Evolutionary conservation across 2,888 invertebrate species (phyloP), one percentile per base, ranked within the genome.

Genomic region (Lamproptera curius): DNA sequence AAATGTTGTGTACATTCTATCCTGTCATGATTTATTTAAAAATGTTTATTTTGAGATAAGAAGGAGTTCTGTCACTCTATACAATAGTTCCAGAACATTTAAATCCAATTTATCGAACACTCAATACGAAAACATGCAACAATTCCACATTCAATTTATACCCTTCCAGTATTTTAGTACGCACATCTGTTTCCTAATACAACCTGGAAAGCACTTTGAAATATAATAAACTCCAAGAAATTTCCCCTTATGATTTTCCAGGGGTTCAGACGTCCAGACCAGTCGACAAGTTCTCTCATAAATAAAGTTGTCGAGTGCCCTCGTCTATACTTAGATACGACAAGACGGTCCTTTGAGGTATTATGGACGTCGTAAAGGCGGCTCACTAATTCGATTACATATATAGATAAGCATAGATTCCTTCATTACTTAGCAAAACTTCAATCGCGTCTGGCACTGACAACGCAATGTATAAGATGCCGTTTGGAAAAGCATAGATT

Each of bases 281-380:
- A 57, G 54, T 61, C 59, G 61, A 56, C 60, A 70, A 73, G 72
- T 72, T 73, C 70, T 54, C 72, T 75, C 75, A 73, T 76, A 79
- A 77, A 77, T 77, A 76, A 73, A 74, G 70, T 74, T 71, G 71
- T 67, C 56, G 57, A 74, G 73, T 54, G 65, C 60, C 52, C 75
- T 76, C 58, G 48, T 60, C 62, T 52, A 57, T 63, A 57, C 67
- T 68, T 63, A 62, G 66, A 68, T 64, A 62, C 63, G 62, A 65
- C 66, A 65, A 68, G 70, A 70, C 62, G 65, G 56, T 58, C 46
- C 51, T 48, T 46, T 49, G 42, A 43, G 50, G 43, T 42, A 52
- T 50, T 42, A 55, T 36, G 33, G 39, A 33, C 39, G 8, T n/a
- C 1, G 13, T 17, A 35, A 36, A 15, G 14, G 35, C 9, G 11